phyloP scores from a whole-genome alignment of 2,113 vertebrate genomes.

The Dolichotis patagonum region DNA sequence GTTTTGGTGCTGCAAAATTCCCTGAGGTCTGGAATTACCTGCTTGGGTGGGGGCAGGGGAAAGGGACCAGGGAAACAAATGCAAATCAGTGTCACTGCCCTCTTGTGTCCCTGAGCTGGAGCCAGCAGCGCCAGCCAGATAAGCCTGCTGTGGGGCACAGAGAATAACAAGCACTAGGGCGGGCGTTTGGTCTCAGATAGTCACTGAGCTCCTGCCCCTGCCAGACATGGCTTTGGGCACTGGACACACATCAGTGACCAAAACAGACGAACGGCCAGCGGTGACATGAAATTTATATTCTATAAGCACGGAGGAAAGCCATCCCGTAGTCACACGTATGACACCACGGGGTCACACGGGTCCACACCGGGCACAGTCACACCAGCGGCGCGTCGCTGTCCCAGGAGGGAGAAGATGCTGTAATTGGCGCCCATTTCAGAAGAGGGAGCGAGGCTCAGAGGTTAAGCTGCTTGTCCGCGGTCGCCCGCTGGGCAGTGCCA shows the following conservation, averaged over 20 bases:
- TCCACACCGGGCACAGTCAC: no score
- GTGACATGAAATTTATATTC: neutral
- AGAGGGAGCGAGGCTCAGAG: neutral
- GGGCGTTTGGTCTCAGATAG: neutral
- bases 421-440: neutral
- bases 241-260: neutral
- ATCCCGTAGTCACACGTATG: fast-evolving
- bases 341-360: neutral
- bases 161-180: neutral
- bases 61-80: neutral
- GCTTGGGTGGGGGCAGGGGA: neutral
- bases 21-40: neutral
- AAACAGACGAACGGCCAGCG: neutral
- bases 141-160: fast-evolving
- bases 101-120: neutral
- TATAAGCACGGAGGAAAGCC: neutral
- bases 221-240: neutral
- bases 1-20: neutral
- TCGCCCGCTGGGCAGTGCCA: neutral
- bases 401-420: neutral
- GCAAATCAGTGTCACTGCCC: neutral
- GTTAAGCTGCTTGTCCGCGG: neutral
- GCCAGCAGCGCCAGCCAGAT: neutral
- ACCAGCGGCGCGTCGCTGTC: no score
- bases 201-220: neutral